Conservation (phyloP, 2,888 invertebrate species). For the Altica lythri region DNA sequence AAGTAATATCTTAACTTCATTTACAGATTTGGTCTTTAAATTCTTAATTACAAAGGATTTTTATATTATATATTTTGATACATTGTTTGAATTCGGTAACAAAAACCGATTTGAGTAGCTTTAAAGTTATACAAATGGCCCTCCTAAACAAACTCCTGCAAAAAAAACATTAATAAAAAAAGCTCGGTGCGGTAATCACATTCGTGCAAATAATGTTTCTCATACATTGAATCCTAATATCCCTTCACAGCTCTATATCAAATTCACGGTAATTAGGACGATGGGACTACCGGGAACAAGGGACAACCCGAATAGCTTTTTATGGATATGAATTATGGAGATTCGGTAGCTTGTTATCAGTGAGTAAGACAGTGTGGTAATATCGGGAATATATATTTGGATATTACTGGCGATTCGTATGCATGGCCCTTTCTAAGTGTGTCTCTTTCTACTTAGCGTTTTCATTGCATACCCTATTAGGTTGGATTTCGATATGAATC, state of each 20-base stretch:
- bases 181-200: constrained; percentile 1
- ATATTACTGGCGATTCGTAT: constrained; percentile 52
- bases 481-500: constrained; percentile 21
- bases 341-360: constrained; percentile 46
- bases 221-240: constrained; percentile 21
- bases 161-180: background rate
- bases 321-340: constrained; percentile 44
- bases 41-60: no score
- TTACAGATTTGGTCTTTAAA: no score
- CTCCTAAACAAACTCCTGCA: background rate
- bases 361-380: constrained; percentile 49
- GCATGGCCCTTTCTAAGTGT: constrained; percentile 45
- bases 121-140: no score
- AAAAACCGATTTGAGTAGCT: no score
- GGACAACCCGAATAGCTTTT: constrained; percentile 22
- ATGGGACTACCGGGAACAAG: constrained; percentile 16
- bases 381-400: constrained; percentile 51
- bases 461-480: constrained; percentile 14
- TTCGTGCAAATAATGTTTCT: constrained; percentile 9
- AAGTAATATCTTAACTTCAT: no score
- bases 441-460: constrained; percentile 30
- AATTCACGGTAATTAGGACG: constrained; percentile 24
- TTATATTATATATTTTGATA: no score
- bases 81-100: no score
- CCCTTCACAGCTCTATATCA: constrained; percentile 19